Conservation (phyloP, 2,113 vertebrate genomes). For the Mus pahari region DNA sequence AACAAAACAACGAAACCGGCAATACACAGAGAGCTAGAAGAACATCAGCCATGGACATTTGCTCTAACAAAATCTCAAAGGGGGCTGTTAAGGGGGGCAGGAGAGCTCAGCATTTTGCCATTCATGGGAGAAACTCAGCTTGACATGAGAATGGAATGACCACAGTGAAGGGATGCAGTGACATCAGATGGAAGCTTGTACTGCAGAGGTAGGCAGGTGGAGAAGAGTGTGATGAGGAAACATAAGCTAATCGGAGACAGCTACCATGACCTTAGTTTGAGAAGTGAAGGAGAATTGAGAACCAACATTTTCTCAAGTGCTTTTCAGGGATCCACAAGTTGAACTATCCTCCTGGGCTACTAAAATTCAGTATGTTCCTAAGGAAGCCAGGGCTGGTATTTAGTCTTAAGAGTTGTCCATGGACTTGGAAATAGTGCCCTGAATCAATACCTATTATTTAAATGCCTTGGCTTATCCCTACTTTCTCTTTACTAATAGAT, state of each 20-base stretch:
- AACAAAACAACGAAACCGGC: background rate
- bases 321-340: background rate
- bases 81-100: background rate
- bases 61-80: background rate
- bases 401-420: background rate
- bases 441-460: slow-evolving; percentile 22
- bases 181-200: background rate
- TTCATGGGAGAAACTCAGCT: background rate
- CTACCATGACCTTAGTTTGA: background rate
- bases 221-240: background rate
- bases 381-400: background rate
- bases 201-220: background rate
- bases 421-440: background rate
- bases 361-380: background rate
- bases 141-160: background rate
- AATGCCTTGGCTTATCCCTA: background rate
- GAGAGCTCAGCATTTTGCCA: background rate
- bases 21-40: background rate
- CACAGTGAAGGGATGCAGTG: background rate
- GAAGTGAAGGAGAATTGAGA: background rate
- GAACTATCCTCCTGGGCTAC: background rate
- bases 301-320: background rate
- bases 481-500: slow-evolving; percentile 58
- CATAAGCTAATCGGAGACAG: background rate
- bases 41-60: background rate